Evolutionary conservation across 2,888 invertebrate species (phyloP).

Genomic region (Augiades crinisus): DNA sequence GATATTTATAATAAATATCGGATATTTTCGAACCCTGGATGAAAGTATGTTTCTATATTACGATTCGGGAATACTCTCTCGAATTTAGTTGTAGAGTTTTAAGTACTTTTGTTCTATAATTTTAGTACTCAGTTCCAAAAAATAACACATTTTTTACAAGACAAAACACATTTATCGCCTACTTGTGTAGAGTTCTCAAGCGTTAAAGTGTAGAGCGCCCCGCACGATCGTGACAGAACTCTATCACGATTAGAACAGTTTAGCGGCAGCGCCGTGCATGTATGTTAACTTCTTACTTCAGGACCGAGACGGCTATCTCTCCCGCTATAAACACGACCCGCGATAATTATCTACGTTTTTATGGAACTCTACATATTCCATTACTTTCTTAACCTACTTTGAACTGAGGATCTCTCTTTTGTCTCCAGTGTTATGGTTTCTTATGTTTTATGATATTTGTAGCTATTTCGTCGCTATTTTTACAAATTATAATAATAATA

Average conservation of each 20-base stretch:
- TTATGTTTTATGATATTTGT: too few species aligned
- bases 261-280: constrained; percentile 19
- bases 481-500: too few species aligned
- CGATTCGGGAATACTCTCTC: too few species aligned
- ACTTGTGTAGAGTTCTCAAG: not conserved
- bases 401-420: not conserved
- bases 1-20: too few species aligned
- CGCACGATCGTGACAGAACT: constrained; percentile 32
- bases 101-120: too few species aligned
- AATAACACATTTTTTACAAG: not conserved
- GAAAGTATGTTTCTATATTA: too few species aligned
- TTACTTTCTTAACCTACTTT: constrained; percentile 6
- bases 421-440: too few species aligned
- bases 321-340: constrained; percentile 12
- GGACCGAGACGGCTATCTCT: constrained; percentile 12
- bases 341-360: constrained; percentile 11
- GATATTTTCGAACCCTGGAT: too few species aligned
- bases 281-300: constrained; percentile 21
- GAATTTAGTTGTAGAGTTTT: too few species aligned
- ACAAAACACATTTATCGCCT: not conserved
- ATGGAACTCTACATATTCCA: constrained; percentile 2
- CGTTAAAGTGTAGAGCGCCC: constrained; percentile 22
- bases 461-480: too few species aligned
- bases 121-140: too few species aligned
- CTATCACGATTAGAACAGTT: constrained; percentile 34